Percentiles rank a stretch among this genome's conserved stretches.
phyloP scores from a whole-genome alignment of 2,113 vertebrate genomes.

The Istiophorus platypterus region DNA sequence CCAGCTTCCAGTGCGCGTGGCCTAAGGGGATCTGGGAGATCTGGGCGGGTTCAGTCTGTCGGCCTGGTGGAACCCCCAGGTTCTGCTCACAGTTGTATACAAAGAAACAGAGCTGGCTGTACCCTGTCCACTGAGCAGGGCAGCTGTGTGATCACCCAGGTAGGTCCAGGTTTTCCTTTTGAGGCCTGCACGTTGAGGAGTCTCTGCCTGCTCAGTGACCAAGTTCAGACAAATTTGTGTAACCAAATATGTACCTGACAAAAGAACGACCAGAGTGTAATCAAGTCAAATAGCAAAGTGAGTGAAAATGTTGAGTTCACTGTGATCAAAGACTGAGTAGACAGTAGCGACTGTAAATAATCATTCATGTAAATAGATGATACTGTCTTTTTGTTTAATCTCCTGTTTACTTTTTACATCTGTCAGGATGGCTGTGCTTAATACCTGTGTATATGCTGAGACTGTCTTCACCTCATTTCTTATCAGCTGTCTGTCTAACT shows the following conservation, averaged over 20 bases:
- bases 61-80: neutral
- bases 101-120: conserved; percentile 84
- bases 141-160: conserved; percentile 13
- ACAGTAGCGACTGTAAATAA: conserved; percentile 61
- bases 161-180: conserved; percentile 32
- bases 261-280: conserved; percentile 49
- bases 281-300: conserved; percentile 84
- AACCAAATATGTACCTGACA: conserved; percentile 21
- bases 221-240: conserved; percentile 2
- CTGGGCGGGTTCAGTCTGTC: conserved; percentile 7
- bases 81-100: conserved; percentile 76
- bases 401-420: conserved; percentile 34
- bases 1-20: conserved; percentile 88
- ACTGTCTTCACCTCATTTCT: neutral
- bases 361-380: conserved; percentile 43
- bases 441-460: neutral
- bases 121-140: conserved; percentile 1
- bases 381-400: conserved; percentile 30
- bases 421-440: conserved; percentile 23
- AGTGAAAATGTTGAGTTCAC: conserved; percentile 77
- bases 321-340: conserved; percentile 73
- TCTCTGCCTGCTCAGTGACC: neutral
- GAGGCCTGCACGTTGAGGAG: neutral
- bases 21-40: conserved; percentile 4
- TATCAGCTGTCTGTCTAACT: conserved; percentile 4